A percentile compares a stretch with the other conserved stretches of the same genome.
Evolutionary conservation across 2,113 vertebrate species (phyloP).

Genomic region (Galbula dea): DNA sequence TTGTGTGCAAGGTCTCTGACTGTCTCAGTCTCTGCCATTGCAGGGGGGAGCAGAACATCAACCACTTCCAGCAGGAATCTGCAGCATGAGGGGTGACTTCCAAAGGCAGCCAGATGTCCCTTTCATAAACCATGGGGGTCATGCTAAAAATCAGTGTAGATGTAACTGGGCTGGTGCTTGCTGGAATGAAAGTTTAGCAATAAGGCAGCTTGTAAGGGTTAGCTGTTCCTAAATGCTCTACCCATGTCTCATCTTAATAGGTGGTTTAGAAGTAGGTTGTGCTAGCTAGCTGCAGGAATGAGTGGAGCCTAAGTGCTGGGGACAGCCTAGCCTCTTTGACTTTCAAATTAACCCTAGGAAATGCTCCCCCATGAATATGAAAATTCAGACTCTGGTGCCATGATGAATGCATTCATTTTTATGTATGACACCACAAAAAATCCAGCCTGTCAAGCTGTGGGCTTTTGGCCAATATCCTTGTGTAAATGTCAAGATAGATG

Average conservation of each 20-base stretch:
- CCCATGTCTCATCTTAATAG: neutral
- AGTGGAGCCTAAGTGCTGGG: neutral
- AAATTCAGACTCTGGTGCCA: neutral
- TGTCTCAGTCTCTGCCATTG: neutral
- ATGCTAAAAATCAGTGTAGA: neutral
- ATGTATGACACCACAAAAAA: constrained; percentile 1
- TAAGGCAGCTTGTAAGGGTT: neutral
- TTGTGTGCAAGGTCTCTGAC: neutral
- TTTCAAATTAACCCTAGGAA: constrained; percentile 19
- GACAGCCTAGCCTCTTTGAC: constrained; percentile 4
- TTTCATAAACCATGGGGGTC: neutral
- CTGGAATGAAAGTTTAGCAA: neutral
- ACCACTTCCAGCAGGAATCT: neutral
- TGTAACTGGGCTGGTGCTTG: neutral
- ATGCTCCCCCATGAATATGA: constrained; percentile 30
- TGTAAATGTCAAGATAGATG: constrained; percentile 38
- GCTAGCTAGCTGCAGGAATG: neutral
- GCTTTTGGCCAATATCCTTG: constrained; percentile 36
- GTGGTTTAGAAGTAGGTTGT: neutral
- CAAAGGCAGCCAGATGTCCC: neutral
- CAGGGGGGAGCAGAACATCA: neutral
- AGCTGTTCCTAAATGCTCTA: neutral
- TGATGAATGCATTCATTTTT: constrained; percentile 49
- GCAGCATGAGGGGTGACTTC: neutral
- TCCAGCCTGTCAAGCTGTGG: neutral